Evolutionary conservation across 2,797 vertebrate genomes (phyloP).

Genomic region (Bovichtus diacanthus): DNA sequence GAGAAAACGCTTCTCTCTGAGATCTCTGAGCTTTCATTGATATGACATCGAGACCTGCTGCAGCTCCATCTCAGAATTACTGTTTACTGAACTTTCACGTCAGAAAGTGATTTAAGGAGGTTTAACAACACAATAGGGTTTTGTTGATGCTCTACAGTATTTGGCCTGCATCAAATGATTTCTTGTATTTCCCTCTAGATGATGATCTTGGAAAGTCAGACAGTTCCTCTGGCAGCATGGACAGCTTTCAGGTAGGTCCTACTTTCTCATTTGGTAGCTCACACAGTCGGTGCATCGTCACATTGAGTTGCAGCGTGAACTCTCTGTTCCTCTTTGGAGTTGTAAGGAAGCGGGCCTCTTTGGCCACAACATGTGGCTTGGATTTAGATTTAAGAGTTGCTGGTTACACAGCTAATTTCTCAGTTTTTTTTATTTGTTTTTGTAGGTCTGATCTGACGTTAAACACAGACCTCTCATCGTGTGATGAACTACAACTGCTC

Average conservation of each 20-base stretch:
- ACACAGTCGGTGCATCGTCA: slow-evolving; percentile 7
- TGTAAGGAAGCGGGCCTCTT: background rate
- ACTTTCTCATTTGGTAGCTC: slow-evolving; percentile 11
- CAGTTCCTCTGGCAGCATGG: slow-evolving; percentile 92
- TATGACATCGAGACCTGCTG: slow-evolving; percentile 26
- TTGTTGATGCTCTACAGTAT: slow-evolving; percentile 14
- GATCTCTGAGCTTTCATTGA: slow-evolving; percentile 49
- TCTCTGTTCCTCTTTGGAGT: slow-evolving; percentile 6
- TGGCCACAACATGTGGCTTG: slow-evolving; percentile 39
- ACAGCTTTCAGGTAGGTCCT: slow-evolving; percentile 92
- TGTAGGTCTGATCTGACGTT: slow-evolving; percentile 25
- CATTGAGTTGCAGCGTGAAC: slow-evolving; percentile 16
- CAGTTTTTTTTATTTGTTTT: slow-evolving; percentile 34
- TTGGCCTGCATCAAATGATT: slow-evolving; percentile 17
- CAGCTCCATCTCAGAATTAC: slow-evolving; percentile 48
- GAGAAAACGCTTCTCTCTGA: slow-evolving; percentile 32
- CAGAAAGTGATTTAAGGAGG: slow-evolving; percentile 35
- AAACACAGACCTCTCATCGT: slow-evolving; percentile 5
- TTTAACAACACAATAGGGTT: slow-evolving; percentile 23
- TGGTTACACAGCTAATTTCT: slow-evolving; percentile 38
- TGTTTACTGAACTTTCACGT: slow-evolving; percentile 62
- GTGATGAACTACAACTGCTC: background rate
- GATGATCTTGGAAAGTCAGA: slow-evolving; percentile 95
- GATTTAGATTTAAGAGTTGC: slow-evolving; percentile 30
- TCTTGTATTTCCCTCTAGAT: slow-evolving; percentile 82